Conservation (phyloP, 2,888 invertebrate species). For the Agelastica alni region DNA sequence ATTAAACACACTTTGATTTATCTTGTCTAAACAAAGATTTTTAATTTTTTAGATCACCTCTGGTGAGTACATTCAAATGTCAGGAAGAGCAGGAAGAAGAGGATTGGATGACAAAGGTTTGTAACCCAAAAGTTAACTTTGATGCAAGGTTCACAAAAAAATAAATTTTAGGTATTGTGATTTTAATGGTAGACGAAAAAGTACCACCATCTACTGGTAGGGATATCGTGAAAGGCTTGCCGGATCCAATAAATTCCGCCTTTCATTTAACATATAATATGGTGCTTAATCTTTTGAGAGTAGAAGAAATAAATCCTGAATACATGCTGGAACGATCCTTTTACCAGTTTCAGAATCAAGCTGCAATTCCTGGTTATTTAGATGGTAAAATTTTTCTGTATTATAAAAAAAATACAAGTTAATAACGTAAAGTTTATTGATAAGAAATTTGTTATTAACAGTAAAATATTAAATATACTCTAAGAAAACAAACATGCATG, state of each 20-base stretch:
- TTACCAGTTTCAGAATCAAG: slow-evolving; percentile 98
- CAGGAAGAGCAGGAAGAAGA: slow-evolving; percentile 95
- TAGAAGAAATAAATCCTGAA: slow-evolving; percentile 99
- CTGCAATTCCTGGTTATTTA: slow-evolving; percentile 86
- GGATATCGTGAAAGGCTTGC: slow-evolving; percentile 79
- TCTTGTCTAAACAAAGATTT: background rate
- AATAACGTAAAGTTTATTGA: too few species aligned
- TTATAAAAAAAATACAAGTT: too few species aligned
- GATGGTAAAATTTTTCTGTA: slow-evolving; percentile 67
- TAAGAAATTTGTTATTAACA: too few species aligned
- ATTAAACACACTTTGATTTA: background rate
- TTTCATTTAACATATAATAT: slow-evolving; percentile 99
- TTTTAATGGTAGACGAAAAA: slow-evolving; percentile 97
- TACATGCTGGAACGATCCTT: slow-evolving; percentile 98
- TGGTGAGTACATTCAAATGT: slow-evolving; percentile 99
- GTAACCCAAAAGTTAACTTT: background rate
- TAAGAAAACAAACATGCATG: too few species aligned
- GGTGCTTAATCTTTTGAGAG: slow-evolving; percentile 94
- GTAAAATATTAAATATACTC: too few species aligned
- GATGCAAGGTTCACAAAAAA: too few species aligned
- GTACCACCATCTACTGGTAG: slow-evolving; percentile 79
- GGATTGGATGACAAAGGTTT: slow-evolving; percentile 87
- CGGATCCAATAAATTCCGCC: slow-evolving; percentile 97
- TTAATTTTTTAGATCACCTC: slow-evolving; percentile 71
- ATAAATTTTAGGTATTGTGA: slow-evolving; percentile 76